Conservation (phyloP, 2,113 vertebrate species). For the Hippotragus niger region DNA sequence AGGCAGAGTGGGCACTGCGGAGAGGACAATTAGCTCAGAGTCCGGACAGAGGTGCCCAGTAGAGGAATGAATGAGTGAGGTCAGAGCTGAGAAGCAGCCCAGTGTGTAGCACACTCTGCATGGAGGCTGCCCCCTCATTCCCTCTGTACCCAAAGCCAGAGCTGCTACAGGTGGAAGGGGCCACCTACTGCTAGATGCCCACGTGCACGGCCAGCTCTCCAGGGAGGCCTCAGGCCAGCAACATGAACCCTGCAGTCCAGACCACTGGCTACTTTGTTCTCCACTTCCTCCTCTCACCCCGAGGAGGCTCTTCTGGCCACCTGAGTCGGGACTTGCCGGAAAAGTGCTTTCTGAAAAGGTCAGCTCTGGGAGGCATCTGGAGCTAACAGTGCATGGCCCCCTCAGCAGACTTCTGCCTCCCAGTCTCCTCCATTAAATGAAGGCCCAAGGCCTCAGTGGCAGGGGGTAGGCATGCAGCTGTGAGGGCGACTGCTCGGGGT, state of each 20-base stretch:
- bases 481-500: neutral
- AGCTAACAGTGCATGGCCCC: neutral
- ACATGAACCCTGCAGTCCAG: neutral
- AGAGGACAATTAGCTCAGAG: neutral
- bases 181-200: neutral
- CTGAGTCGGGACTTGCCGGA: neutral
- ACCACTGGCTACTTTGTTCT: neutral
- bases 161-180: neutral
- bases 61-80: neutral
- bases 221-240: too few relatives aligned
- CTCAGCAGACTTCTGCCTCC: neutral
- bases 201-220: neutral
- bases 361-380: neutral
- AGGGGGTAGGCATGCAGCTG: neutral
- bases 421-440: accelerated
- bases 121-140: neutral
- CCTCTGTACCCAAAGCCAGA: neutral
- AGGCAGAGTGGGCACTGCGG: too few relatives aligned
- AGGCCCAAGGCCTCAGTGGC: neutral
- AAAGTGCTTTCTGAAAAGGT: neutral
- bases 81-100: neutral
- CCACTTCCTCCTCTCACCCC: neutral
- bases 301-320: neutral
- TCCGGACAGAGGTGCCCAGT: neutral
- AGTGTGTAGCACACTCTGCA: neutral